Evolutionary conservation across 1,140 invertebrate genomes (phyloP), one percentile per base, ranked within the genome.

Genomic region (Drosophila insularis): DNA sequence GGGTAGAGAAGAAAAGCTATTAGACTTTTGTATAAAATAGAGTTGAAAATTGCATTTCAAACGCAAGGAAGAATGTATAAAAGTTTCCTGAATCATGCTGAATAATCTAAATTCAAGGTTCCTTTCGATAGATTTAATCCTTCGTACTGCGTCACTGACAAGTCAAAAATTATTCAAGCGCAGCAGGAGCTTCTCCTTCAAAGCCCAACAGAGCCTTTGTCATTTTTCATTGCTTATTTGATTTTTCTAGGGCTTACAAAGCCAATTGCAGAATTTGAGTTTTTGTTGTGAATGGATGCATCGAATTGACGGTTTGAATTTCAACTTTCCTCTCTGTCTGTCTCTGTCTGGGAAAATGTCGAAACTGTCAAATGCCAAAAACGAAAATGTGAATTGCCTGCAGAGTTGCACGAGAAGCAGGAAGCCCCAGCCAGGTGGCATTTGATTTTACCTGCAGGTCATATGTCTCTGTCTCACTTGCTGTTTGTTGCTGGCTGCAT

Each of bases 341-440:
- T 46, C 43, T 46, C 43, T 46, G 43, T 50, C 43, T 50, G 71
- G 76, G 82, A 73, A 86, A 82, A 87, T 79, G 84, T 87, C 84
- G 68, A 89, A 89, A 89, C 82, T 87, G 82, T 87, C 82, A 87
- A 89, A 87, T 89, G 84, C 84, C 84, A 89, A 87, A 87, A 89
- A 78, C 80, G 79, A 67, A 87, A 86, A 86, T 87, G 82, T 82
- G 79, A 70, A 79, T 87, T 74, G 62, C 78, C 56, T 58, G 17
- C 58, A 43, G 56, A 43, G 27, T 32, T 23, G 60, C 35, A 71
- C 59, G 6, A n/a, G 58, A 40, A 59, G 54, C 35, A 64, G 56
- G 64, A 40, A 43, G 32, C 27, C 39, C 61, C 61, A 74, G 60
- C 65, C 73, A 76, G 74, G 74, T 76, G 40, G 65, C 59, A 60